Conservation (phyloP, 2,797 vertebrate genomes). For the Pantherophis vulpinus region DNA sequence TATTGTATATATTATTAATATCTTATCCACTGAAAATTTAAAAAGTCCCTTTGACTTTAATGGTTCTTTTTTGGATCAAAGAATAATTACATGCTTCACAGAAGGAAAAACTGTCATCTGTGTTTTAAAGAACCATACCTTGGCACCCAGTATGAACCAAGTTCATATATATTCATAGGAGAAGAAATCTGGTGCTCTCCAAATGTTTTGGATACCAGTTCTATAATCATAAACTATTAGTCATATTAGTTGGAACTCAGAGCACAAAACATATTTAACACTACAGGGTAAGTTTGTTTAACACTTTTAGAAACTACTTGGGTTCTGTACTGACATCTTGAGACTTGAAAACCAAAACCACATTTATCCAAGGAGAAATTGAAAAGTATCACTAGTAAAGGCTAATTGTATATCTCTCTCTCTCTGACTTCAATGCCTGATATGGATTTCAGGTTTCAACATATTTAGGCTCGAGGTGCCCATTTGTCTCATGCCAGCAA, state of each 20-base stretch:
- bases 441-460: not conserved
- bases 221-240: not conserved
- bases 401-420: not conserved
- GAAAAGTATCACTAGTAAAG: not conserved
- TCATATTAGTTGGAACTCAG: not conserved
- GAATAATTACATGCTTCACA: not conserved
- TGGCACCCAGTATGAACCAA: not conserved
- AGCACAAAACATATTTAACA: not conserved
- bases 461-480: slow-evolving; percentile 4
- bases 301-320: not conserved
- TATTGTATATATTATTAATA: not conserved
- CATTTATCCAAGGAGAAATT: not conserved
- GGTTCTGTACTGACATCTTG: not conserved
- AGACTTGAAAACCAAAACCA: not conserved
- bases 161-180: not conserved
- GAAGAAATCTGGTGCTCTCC: not conserved
- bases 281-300: not conserved
- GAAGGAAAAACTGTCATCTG: not conserved
- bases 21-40: not conserved
- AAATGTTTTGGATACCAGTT: not conserved
- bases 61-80: not conserved
- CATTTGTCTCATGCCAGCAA: not conserved
- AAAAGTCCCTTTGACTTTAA: not conserved
- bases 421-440: not conserved
- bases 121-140: not conserved